Base-by-base conservation (phyloP, 2,888 invertebrate genomes). In the Clostera curtula region DNA sequence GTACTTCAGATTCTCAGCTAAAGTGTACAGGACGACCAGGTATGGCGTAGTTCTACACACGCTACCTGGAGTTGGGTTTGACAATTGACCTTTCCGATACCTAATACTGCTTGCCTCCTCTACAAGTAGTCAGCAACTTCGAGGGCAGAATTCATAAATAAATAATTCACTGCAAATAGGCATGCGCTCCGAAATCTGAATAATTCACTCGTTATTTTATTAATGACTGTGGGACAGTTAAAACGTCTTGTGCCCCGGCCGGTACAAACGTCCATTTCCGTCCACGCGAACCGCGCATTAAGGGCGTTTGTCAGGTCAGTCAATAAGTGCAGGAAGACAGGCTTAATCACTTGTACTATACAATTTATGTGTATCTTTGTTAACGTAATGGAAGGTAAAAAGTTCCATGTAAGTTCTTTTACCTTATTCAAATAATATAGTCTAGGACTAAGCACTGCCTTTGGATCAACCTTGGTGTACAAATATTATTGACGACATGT, bases 241-340 rank as follows among this genome's bases (percentile, higher is more conserved):
- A 67, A 74, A 62, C 62, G 60, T 63, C 66, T 69, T 58, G 64
- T 63, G 58, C 56, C 65, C 60, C 49, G 56, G 58, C 68, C 70
- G 73, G 69, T 73, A 75, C 74, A 63, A 77, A 80, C 71, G 76
- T 63, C 67, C 69, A 63, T 71, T 77, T 79, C 73, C 71, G 68
- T 57, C 62, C 82, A 83, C 82, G 82, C 82, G 53, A 83, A 61
- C 64, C 63, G 45, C 64, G 49, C 76, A 80, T 83, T 82, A 83
- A 60, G 74, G 67, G 52, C 64, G 60, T 60, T 63, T 61, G 72
- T 73, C 73, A 73, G 68, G 52, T 42, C 39, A 46, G 54, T 56
- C 57, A 57, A 59, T 59, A 58, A 50, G 47, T 49, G 34, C 38
- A 48, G 42, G 43, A 41, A 41, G 43, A 42, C 34, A 31, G 27